Evolutionary conservation across 2,888 invertebrate genomes (phyloP).

Genomic region (Heliconius ethilla): DNA sequence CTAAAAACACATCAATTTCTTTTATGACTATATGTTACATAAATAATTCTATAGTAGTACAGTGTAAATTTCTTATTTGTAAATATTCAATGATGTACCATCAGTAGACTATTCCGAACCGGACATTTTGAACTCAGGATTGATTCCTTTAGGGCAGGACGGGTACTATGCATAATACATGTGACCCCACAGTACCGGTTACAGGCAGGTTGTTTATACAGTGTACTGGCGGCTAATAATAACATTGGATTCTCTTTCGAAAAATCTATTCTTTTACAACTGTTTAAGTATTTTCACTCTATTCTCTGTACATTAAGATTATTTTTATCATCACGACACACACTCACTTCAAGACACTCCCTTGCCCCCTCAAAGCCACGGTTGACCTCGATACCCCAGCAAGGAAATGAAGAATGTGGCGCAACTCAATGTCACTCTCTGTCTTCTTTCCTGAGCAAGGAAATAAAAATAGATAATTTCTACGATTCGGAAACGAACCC

Average conservation of each 20-base stretch:
- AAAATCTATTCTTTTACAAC: background rate
- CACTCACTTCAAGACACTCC: too few species aligned
- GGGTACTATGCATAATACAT: slow-evolving; percentile 69
- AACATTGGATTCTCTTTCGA: background rate
- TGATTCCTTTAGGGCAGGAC: slow-evolving; percentile 68
- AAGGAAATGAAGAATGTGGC: too few species aligned
- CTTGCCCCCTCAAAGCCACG: too few species aligned
- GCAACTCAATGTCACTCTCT: too few species aligned
- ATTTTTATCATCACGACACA: too few species aligned
- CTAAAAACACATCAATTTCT: too few species aligned
- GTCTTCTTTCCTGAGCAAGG: too few species aligned
- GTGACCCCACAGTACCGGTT: slow-evolving; percentile 59
- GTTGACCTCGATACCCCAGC: too few species aligned
- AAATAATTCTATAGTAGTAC: background rate
- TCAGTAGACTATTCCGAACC: slow-evolving; percentile 57
- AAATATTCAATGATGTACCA: slow-evolving; percentile 43
- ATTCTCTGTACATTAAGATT: background rate
- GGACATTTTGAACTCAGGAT: slow-evolving; percentile 63
- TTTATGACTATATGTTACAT: background rate
- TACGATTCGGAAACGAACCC: too few species aligned
- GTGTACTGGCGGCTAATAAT: slow-evolving; percentile 7
- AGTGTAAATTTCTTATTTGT: background rate
- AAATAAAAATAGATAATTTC: too few species aligned
- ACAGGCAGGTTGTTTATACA: slow-evolving; percentile 11
- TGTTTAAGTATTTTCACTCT: background rate